Conservation (phyloP, 2,888 invertebrate genomes). For the Phania funesta region DNA sequence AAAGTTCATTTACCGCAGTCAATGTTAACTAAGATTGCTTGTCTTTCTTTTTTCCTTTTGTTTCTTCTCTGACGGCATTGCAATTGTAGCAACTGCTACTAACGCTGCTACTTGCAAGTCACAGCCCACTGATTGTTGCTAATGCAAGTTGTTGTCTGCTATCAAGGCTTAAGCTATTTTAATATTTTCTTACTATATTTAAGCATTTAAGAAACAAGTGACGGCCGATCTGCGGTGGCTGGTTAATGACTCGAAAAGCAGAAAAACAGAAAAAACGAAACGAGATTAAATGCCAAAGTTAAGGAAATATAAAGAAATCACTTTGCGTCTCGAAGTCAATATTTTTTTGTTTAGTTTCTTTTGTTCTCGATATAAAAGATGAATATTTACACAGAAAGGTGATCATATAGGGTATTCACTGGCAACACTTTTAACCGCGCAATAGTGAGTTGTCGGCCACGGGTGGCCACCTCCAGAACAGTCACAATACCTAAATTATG, state of each 20-base stretch:
- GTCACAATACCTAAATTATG: no score
- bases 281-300: slow-evolving; percentile 29
- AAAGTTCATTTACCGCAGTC: slow-evolving; percentile 65
- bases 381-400: no score
- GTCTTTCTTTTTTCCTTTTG: not conserved
- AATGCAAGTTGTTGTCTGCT: slow-evolving; percentile 25
- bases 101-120: not conserved
- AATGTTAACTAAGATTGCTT: slow-evolving; percentile 55
- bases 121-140: slow-evolving; percentile 12
- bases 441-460: no score
- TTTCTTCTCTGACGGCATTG: slow-evolving; percentile 13
- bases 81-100: slow-evolving; percentile 42
- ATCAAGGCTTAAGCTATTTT: slow-evolving; percentile 46
- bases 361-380: no score
- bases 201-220: slow-evolving; percentile 46
- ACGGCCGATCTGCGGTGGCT: slow-evolving; percentile 20
- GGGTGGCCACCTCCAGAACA: no score
- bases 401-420: no score
- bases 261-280: not conserved
- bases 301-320: slow-evolving; percentile 21
- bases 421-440: no score
- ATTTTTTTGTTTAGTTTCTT: no score
- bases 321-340: slow-evolving; percentile 2
- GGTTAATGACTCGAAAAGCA: slow-evolving; percentile 39
- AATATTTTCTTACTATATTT: slow-evolving; percentile 18